phyloP scores from a whole-genome alignment of 2,113 vertebrate genomes.

The Rhagologus leucostigma region DNA sequence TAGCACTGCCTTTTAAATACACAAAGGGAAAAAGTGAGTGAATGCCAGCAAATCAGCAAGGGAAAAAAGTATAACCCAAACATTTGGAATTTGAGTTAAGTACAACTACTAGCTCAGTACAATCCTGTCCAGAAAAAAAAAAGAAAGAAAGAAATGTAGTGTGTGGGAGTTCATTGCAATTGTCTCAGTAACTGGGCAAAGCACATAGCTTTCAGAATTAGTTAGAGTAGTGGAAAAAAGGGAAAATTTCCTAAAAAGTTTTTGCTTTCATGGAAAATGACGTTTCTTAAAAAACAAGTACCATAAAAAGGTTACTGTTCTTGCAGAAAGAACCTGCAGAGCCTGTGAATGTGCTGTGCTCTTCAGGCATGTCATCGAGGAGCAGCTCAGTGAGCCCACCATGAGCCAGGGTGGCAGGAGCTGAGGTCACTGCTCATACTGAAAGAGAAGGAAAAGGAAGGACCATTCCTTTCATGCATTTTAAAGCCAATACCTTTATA shows the following conservation, averaged over 20 bases:
- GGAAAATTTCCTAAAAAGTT: not conserved
- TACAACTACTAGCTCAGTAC: not conserved
- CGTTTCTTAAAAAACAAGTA: not conserved
- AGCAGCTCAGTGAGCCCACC: not conserved
- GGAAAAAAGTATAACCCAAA: not conserved
- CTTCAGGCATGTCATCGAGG: not conserved
- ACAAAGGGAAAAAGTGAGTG: not conserved
- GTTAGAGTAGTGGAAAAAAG: not conserved
- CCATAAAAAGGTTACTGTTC: not conserved
- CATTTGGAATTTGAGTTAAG: not conserved
- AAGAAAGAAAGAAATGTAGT: not conserved
- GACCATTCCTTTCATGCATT: not conserved
- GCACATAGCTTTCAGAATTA: not conserved
- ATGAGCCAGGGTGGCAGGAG: not conserved
- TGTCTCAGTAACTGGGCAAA: not conserved
- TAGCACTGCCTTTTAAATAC: not conserved
- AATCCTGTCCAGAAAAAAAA: not conserved
- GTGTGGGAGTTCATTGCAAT: not conserved
- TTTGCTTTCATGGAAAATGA: not conserved
- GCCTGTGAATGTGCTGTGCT: fast-evolving
- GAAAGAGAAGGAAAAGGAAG: not conserved
- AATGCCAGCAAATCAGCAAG: not conserved
- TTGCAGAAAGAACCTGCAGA: not conserved
- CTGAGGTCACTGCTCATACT: not conserved
- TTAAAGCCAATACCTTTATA: not conserved